Evolutionary conservation across 2,888 invertebrate species (phyloP), one percentile per base, ranked within the genome.

Genomic region (Yponomeuta evonymella): DNA sequence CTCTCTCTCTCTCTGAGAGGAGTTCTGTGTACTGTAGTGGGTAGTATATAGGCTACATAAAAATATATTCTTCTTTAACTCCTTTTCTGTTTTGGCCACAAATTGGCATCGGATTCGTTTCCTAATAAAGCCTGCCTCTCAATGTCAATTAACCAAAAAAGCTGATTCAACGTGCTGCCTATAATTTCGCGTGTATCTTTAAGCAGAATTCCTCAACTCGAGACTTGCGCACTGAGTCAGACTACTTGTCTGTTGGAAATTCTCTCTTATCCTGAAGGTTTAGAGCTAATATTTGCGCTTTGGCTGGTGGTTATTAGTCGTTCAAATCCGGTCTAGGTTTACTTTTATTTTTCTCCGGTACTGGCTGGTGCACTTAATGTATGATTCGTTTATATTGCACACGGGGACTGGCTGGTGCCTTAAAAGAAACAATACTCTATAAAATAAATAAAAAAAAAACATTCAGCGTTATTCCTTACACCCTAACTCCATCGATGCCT

Each of bases 141-240:
- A 84, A 83, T 86, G 85, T 30, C 82, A 78, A 81, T 82, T 81
- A 58, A 81, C 86, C 83, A 84, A 85, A 86, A 84, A 85, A 81
- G 79, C 80, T 79, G 77, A 77, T 79, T 78, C 76, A 72, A 76
- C 75, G 74, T 75, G 76, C 79, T 79, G 77, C 76, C 75, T 79
- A 75, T 76, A 76, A 75, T 73, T 79, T 79, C 75, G 78, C 74
- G 79, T 80, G 81, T 81, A 79, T 78, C 10, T 79, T 80, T 79
- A 82, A 82, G 79, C 81, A 81, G 79, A 80, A 78, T 80, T 79
- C 76, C 81, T 77, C 81, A 83, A 83, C 82, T 80, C 81, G 75
- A 81, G 79, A 75, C 78, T 75, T 79, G 80, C 79, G 80, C 80
- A 62, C n/a, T 23, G n/a, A 64, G 64, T 64, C 29, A n/a, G 29